Evolutionary conservation across 2,113 vertebrate species (phyloP), one percentile per base, ranked within the genome.

Genomic region (Strigops habroptila): DNA sequence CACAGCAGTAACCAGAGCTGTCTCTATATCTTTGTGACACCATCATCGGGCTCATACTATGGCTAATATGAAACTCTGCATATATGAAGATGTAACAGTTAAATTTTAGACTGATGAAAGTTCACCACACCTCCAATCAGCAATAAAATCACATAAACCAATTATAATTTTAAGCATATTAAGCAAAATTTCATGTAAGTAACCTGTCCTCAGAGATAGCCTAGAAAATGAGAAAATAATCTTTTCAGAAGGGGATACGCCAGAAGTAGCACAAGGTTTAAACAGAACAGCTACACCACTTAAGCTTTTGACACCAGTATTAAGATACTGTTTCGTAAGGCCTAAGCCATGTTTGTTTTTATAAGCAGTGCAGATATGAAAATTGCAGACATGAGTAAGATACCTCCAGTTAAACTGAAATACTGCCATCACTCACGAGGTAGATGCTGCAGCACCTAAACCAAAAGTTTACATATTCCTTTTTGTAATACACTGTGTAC

Each of bases 381-480:
- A 76, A 93, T 0, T 55, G 21, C 5, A 37, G 71, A 96, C 86
- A 84, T 83, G 81, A 96, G 63, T 51, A 78, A 86, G 68, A 59
- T 64, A 41, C 17, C 73, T 73, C 87, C 62, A 88, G 79, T 90
- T 69, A 87, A 84, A 78, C 60, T 84, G 83, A 90, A 96, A 90
- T 94, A 78, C 68, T 85, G 53, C 37, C 31, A 57, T 82, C 18
- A 57, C 33, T 15, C 55, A 60, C 0, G 0, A 90, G 55, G 62
- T 43, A 89, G 74, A 57, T 67, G 86, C 53, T 88, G 81, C 68
- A 69, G 78, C 53, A 85, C 19, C 2, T 75, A 85, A 69, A 80
- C 18, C 62, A 65, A 83, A 59, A 65, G 44, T 44, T 82, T 43
- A 68, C 14, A 46, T 18, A 12, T n/a, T 86, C 13, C 14, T 73